Percentiles rank a stretch among this genome's conserved stretches.
Conservation (phyloP, 1,140 invertebrate genomes). For the Heliconius congener region DNA sequence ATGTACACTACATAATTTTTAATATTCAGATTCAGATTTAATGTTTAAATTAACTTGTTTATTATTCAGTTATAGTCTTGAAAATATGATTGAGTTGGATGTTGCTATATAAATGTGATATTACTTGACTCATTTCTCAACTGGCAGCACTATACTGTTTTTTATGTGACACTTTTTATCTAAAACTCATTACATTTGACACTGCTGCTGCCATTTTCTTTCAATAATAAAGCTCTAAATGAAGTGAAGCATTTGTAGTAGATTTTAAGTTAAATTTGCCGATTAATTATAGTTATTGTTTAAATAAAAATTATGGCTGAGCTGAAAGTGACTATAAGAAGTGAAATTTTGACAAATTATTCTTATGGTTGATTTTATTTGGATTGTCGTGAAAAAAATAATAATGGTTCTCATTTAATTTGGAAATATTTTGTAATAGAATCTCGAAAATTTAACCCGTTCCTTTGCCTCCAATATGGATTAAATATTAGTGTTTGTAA, state of each 20-base stretch:
- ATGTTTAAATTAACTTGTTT: too few species aligned
- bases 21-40: neutral
- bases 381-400: neutral
- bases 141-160: neutral
- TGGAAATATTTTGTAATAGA: neutral
- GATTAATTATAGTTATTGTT: slow-evolving; percentile 14
- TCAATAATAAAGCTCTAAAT: neutral
- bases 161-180: too few species aligned
- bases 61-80: too few species aligned
- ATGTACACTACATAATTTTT: neutral
- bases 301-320: slow-evolving; percentile 6
- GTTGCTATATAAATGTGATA: too few species aligned
- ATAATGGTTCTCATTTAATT: neutral
- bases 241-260: neutral
- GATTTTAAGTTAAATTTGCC: slow-evolving; percentile 22
- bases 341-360: slow-evolving; percentile 5
- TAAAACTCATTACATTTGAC: neutral
- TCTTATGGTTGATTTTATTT: neutral
- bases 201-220: neutral
- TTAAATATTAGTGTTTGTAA: slow-evolving; percentile 11
- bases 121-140: too few species aligned
- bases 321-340: neutral
- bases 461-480: slow-evolving; percentile 27
- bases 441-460: slow-evolving; percentile 22
- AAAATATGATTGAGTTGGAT: too few species aligned